Evolutionary conservation across 2,888 invertebrate genomes (phyloP).

Genomic region (Lithosia quadra): DNA sequence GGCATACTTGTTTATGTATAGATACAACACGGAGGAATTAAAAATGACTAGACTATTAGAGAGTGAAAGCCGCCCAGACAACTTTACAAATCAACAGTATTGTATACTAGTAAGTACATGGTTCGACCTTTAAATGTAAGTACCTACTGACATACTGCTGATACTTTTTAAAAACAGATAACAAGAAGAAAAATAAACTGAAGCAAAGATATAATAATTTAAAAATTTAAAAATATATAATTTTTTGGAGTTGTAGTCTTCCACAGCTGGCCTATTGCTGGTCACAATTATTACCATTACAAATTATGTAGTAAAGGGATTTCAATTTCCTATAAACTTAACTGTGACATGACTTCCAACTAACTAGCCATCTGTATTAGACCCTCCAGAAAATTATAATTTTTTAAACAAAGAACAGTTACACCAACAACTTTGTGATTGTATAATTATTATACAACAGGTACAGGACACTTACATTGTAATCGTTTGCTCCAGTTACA

Average conservation of each 20-base stretch:
- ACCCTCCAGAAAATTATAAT: neutral
- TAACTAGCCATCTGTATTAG: constrained; percentile 3
- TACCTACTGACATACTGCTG: constrained; percentile 16
- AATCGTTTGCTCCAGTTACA: constrained; percentile 26
- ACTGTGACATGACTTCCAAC: neutral
- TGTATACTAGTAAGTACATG: constrained; percentile 44
- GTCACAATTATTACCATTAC: neutral
- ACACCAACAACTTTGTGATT: constrained; percentile 11
- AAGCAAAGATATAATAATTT: neutral
- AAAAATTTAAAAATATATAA: neutral
- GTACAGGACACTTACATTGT: constrained; percentile 20
- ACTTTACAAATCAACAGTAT: constrained; percentile 41
- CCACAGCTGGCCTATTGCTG: neutral
- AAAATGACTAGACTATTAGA: constrained; percentile 85
- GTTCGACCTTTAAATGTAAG: constrained; percentile 25
- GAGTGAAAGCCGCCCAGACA: constrained; percentile 78
- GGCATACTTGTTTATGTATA: constrained; percentile 78
- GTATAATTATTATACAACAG: constrained; percentile 13
- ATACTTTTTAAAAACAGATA: neutral
- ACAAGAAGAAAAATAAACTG: neutral
- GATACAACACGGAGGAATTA: constrained; percentile 80
- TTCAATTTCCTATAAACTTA: neutral
- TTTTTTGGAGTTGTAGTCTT: neutral
- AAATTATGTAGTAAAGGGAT: neutral
- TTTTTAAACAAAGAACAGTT: constrained; percentile 25